phyloP scores from a whole-genome alignment of 2,888 invertebrate genomes.

The Sycophila texana region DNA sequence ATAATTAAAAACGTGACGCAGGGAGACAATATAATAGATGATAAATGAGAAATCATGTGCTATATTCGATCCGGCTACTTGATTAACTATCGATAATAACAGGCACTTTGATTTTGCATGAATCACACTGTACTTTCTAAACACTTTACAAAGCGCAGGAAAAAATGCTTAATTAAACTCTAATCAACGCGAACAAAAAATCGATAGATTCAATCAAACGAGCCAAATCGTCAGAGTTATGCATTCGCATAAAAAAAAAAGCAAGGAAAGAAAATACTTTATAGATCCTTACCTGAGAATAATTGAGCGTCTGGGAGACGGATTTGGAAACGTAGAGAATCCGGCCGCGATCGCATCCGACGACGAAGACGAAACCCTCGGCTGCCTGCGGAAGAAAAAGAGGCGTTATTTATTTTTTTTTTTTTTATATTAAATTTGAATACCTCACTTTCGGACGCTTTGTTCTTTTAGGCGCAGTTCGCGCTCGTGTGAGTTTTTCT shows the following conservation, averaged over 20 bases:
- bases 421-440: background rate
- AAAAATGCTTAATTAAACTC: too few relatives aligned
- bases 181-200: too few relatives aligned
- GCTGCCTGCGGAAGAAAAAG: constrained; percentile 81
- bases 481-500: constrained; percentile 22
- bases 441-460: background rate
- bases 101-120: too few relatives aligned
- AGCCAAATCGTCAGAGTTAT: background rate
- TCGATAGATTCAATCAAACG: too few relatives aligned
- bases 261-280: constrained; percentile 13
- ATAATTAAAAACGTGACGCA: too few relatives aligned
- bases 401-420: background rate
- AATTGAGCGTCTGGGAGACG: constrained; percentile 88
- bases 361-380: constrained; percentile 93
- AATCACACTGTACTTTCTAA: too few relatives aligned
- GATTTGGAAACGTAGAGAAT: constrained; percentile 94
- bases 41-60: too few relatives aligned
- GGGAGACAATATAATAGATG: too few relatives aligned
- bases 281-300: constrained; percentile 82
- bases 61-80: too few relatives aligned
- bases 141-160: too few relatives aligned
- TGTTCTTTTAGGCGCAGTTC: constrained; percentile 11
- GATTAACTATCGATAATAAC: too few relatives aligned
- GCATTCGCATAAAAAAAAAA: background rate
- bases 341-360: constrained; percentile 93